Base-by-base conservation (phyloP, 2,797 vertebrate genomes). In the Peromyscus nudipes region DNA sequence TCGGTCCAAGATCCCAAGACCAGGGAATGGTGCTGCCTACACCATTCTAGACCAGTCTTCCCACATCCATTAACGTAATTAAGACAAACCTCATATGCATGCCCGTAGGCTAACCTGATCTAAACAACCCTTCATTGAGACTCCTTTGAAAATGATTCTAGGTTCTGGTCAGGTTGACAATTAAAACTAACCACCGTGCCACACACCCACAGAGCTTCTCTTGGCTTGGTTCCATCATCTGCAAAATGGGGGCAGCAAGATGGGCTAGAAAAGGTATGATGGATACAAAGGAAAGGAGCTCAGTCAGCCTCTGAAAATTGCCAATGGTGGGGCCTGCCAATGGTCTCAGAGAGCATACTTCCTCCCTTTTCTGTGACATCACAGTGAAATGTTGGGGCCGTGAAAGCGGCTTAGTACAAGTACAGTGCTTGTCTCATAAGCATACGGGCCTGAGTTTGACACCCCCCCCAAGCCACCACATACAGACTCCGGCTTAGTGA, bases 301-400 rank as follows among this genome's bases (percentile, higher is more conserved):
- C 5, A 62, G 1, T 55, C 52, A 55, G 7, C 6, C 12, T 3
- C 0, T 8, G 55, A 21, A 64, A 49, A 46, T 16, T 0, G 1
- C 25, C 60, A 0, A 1, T 3, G 17, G 6, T 6, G 0, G 19
- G 83, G 2, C 12, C 0, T 16, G 34, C 52, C 62, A 1, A 10
- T 0, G 14, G 67, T 1, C 17, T 52, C 57, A 2, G 2, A 1
- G 3, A 29, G 46, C 13, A 1, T 23, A 4, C 25, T 67, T 31
- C 71, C 37, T 37, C 91, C 57, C 82, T 49, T 62, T 69, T 76
- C 19, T 52, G 46, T 46, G 27, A 62, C 55, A 19, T 40, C 62
- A 46, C 57, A 82, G 40, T 12, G 40, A 52, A 40, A 12, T 19
- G 6, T n/a, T 7, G 27, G 55, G 29, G 12, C 31, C 10, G 1